Evolutionary conservation across 2,888 invertebrate species (phyloP).

Genomic region (Lordiphosa andalusiaca): DNA sequence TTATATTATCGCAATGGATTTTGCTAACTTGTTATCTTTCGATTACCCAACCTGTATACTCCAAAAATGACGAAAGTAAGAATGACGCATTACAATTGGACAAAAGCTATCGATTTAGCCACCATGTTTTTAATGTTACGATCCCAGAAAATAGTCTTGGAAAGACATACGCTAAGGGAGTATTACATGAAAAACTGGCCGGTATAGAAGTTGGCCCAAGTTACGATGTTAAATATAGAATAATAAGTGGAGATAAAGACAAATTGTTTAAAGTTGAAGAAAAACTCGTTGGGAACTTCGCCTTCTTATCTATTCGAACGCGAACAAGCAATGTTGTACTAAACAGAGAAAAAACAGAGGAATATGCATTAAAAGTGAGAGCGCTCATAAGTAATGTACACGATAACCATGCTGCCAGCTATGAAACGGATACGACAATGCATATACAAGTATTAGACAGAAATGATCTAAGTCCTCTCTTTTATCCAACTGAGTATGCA

Average conservation of each 20-base stretch:
- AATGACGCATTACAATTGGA: constrained; percentile 18
- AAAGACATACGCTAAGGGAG: constrained; percentile 89
- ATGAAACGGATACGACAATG: constrained; percentile 87
- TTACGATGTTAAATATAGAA: constrained; percentile 89
- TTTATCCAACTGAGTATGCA: constrained; percentile 93
- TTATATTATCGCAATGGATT: constrained; percentile 50
- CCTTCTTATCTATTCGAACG: constrained; percentile 93
- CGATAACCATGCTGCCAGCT: constrained; percentile 81
- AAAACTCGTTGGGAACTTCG: constrained; percentile 94
- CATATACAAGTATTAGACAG: constrained; percentile 89
- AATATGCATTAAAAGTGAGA: constrained; percentile 89
- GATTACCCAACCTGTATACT: constrained; percentile 42
- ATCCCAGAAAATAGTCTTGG: constrained; percentile 96
- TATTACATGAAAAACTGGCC: constrained; percentile 87
- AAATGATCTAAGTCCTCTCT: constrained; percentile 96
- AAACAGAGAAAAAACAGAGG: constrained; percentile 94
- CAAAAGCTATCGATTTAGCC: constrained; percentile 83
- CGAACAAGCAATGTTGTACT: constrained; percentile 93
- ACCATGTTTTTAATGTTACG: constrained; percentile 90
- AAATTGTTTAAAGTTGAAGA: constrained; percentile 96
- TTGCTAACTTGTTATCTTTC: constrained; percentile 44
- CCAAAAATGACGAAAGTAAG: constrained; percentile 28
- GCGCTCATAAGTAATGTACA: constrained; percentile 83
- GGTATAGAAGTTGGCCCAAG: constrained; percentile 85
- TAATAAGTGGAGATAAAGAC: constrained; percentile 92